A percentile compares a stretch with the other conserved stretches of the same genome.
Conservation (phyloP, 2,113 vertebrate genomes). For the Forbesichthys agassizii region DNA sequence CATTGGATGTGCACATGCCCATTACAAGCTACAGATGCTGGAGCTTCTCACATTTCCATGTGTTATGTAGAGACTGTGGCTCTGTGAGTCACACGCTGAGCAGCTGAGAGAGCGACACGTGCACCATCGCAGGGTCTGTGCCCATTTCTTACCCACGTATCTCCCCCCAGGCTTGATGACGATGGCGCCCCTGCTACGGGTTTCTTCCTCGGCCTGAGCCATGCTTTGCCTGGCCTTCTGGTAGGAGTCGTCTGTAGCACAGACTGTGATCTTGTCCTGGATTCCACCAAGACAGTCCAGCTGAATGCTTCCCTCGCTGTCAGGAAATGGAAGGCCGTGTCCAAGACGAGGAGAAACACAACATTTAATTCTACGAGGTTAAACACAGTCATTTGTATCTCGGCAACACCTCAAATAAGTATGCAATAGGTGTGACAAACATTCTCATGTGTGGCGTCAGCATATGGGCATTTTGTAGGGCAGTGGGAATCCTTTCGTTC, state of each 20-base stretch:
- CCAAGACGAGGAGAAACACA: neutral
- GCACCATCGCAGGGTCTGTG: neutral
- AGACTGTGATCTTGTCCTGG: constrained; percentile 97
- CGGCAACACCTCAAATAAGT: too few species aligned
- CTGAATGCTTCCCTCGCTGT: constrained; percentile 88
- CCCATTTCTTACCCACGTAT: constrained; percentile 83
- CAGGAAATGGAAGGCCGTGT: constrained; percentile 17
- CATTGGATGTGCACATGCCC: too few species aligned
- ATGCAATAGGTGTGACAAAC: too few species aligned
- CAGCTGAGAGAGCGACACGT: neutral
- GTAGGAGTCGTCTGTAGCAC: constrained; percentile 96
- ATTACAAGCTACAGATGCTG: too few species aligned
- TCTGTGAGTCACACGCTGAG: neutral
- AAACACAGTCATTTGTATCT: too few species aligned
- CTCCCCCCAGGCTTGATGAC: constrained; percentile 95
- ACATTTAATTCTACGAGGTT: constrained; percentile 8
- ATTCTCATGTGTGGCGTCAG: too few species aligned
- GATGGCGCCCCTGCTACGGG: constrained; percentile 89
- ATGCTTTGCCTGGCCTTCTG: constrained; percentile 95
- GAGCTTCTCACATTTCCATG: too few species aligned
- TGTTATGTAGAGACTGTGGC: too few species aligned
- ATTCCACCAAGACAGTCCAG: constrained; percentile 95
- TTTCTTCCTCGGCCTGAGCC: constrained; percentile 96
- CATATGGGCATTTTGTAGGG: too few species aligned
- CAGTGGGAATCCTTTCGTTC: neutral